These are phyloP conservation scores for Etheostoma nigrum DNA, from an alignment of 2,797 vertebrate species.

Conservation along the genomic window DNA sequence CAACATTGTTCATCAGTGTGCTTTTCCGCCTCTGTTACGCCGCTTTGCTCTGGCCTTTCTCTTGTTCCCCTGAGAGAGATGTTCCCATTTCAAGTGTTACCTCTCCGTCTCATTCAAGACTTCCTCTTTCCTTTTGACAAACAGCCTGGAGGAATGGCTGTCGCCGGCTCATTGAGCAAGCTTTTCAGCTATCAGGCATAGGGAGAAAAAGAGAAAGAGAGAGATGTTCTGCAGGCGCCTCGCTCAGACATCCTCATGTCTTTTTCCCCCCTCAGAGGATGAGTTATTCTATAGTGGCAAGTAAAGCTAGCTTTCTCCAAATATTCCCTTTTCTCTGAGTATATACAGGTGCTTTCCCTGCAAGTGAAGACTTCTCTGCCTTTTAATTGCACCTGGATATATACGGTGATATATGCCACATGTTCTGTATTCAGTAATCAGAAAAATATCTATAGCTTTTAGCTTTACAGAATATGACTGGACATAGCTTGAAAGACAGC, in stretches of 20 bases:
- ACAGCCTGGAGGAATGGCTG: constrained; percentile 54
- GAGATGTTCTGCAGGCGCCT: constrained; percentile 58
- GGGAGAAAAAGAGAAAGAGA: constrained; percentile 21
- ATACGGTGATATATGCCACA: constrained; percentile 36
- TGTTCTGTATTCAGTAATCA: constrained; percentile 24
- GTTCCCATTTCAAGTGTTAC: constrained; percentile 74
- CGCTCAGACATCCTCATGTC: constrained; percentile 49
- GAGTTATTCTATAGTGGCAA: constrained; percentile 58
- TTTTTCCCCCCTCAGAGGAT: constrained; percentile 37
- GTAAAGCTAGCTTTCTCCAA: constrained; percentile 38
- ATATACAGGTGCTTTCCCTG: constrained; percentile 45
- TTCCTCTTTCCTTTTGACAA: constrained; percentile 73
- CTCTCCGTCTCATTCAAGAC: constrained; percentile 76
- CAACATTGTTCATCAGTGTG: constrained; percentile 66
- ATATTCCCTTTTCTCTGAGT: constrained; percentile 48
- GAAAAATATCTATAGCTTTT: constrained; percentile 14
- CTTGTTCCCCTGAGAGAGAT: constrained; percentile 72
- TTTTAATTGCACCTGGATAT: constrained; percentile 34
- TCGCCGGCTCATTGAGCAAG: constrained; percentile 62
- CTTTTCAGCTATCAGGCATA: constrained; percentile 45
- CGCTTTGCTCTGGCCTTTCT: constrained; percentile 62
- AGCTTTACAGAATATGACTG: constrained; percentile 17
- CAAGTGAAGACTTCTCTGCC: constrained; percentile 45
- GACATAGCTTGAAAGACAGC: constrained; percentile 8
- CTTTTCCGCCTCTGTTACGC: constrained; percentile 62